Evolutionary conservation across 2,888 invertebrate species (phyloP).

Genomic region (Troilus luridus): DNA sequence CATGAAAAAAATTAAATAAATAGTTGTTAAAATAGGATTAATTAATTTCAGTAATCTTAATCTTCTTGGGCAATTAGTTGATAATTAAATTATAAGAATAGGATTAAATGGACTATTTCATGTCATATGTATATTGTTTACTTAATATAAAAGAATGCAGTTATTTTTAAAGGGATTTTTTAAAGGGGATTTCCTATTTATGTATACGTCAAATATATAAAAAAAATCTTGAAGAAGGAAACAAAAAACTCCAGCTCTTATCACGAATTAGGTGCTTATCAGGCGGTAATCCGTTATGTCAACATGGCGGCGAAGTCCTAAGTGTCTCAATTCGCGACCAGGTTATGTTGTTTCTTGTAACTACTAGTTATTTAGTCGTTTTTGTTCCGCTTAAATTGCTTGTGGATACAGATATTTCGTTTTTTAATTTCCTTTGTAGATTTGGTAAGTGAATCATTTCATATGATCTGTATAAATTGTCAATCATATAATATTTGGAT

Average conservation of each 20-base stretch:
- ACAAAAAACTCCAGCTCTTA: background rate
- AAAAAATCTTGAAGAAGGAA: background rate
- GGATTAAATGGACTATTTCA: background rate
- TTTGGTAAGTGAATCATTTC: constrained; percentile 4
- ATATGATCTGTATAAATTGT: background rate
- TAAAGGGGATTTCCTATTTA: background rate
- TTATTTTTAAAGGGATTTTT: background rate
- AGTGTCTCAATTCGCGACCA: constrained; percentile 44
- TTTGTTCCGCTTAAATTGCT: constrained; percentile 43
- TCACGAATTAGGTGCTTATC: constrained; percentile 45
- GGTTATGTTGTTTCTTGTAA: constrained; percentile 46
- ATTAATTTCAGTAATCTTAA: background rate
- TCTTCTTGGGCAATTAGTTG: background rate
- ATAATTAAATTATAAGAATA: background rate
- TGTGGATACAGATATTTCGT: constrained; percentile 46
- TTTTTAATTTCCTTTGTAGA: constrained; percentile 13
- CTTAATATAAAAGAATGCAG: background rate
- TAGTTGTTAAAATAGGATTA: background rate
- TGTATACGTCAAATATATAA: background rate
- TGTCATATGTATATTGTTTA: background rate
- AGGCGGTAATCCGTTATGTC: constrained; percentile 43
- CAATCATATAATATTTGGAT: background rate
- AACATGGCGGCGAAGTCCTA: constrained; percentile 43
- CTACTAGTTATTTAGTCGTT: constrained; percentile 38
- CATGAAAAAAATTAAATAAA: background rate